phyloP scores from a whole-genome alignment of 64 coral and sea anemone species.

The Cladopsammia gracilis region DNA sequence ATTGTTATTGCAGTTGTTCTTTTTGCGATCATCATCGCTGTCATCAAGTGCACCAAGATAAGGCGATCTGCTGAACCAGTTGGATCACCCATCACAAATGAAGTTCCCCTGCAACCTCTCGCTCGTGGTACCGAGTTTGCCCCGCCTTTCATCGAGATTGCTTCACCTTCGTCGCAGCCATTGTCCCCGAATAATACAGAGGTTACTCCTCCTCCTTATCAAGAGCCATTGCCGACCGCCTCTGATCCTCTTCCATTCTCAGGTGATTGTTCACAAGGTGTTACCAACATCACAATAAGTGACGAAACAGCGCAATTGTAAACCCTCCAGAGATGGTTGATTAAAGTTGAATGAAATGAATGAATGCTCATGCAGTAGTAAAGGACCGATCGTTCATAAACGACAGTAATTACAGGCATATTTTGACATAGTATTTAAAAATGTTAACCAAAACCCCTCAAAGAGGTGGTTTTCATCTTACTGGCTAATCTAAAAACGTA shows the following conservation, averaged over 20 bases:
- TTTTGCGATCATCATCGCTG: background rate
- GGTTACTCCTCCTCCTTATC: background rate
- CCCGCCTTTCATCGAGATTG: too few species aligned
- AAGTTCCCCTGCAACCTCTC: background rate
- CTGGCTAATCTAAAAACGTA: too few species aligned
- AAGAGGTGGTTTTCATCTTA: too few species aligned
- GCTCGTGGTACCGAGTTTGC: background rate
- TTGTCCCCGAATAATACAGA: background rate
- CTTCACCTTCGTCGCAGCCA: background rate
- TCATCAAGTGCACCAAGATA: conserved; percentile 6
- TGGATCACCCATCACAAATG: background rate
- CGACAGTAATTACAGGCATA: too few species aligned
- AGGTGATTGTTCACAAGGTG: background rate
- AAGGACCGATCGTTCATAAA: too few species aligned
- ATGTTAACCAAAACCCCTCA: too few species aligned
- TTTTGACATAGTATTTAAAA: too few species aligned
- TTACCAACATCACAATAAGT: background rate
- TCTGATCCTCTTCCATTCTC: background rate
- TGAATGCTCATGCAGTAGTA: too few species aligned
- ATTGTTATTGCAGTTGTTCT: conserved; percentile 1
- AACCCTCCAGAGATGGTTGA: background rate
- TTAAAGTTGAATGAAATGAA: too few species aligned
- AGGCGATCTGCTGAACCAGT: background rate
- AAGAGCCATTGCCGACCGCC: background rate
- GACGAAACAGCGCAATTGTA: background rate